Conservation (phyloP, 2,113 vertebrate genomes). For the Anthoscopus minutus region DNA sequence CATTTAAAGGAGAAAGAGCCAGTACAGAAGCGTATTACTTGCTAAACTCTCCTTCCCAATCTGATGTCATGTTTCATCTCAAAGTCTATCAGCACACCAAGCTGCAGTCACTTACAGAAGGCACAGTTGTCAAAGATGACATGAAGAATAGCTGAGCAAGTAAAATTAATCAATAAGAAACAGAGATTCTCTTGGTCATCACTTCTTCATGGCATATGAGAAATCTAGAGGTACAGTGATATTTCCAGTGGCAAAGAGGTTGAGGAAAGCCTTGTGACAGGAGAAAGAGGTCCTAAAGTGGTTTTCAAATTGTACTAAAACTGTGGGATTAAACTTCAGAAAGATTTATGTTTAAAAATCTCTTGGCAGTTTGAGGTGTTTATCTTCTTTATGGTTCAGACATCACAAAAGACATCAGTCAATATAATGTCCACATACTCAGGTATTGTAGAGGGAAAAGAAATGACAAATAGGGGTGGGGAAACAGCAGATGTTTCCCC, state of each 20-base stretch:
- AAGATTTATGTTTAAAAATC: slow-evolving; percentile 55
- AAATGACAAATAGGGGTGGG: slow-evolving; percentile 36
- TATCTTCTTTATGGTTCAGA: slow-evolving; percentile 41
- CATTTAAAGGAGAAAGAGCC: background rate
- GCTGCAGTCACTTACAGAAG: background rate
- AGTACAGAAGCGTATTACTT: background rate
- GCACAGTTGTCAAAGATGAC: background rate
- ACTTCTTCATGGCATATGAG: slow-evolving; percentile 13
- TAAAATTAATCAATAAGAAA: slow-evolving; percentile 24
- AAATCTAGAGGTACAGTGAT: background rate
- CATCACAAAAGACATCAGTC: slow-evolving; percentile 46
- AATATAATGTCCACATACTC: slow-evolving; percentile 17
- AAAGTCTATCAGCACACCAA: background rate
- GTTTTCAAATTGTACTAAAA: slow-evolving; percentile 51
- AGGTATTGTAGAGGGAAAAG: slow-evolving; percentile 33
- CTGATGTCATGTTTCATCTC: background rate
- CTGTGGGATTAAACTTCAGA: slow-evolving; percentile 40
- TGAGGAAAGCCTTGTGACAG: slow-evolving; percentile 28
- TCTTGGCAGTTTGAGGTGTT: slow-evolving; percentile 33
- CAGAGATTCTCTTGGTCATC: background rate
- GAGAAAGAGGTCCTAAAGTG: slow-evolving; percentile 27
- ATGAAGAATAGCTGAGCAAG: background rate
- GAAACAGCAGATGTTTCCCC: slow-evolving; percentile 70
- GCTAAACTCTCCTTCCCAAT: background rate
- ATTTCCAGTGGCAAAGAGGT: slow-evolving; percentile 23